Evolutionary conservation across 2,113 vertebrate genomes (phyloP), one percentile per base, ranked within the genome.

Genomic region (Oncorhynchus clarkii): DNA sequence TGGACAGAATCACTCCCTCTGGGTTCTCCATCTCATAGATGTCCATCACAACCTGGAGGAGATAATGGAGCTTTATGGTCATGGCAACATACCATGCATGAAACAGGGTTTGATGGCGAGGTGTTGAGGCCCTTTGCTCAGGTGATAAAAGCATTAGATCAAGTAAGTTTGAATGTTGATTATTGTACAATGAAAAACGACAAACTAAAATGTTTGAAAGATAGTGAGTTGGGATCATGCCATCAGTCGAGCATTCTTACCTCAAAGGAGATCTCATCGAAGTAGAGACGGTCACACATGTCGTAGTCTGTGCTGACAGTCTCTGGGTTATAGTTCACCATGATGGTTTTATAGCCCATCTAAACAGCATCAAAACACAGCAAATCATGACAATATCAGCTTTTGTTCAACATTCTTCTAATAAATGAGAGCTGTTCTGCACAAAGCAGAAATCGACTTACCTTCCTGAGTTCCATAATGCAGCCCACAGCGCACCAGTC

Each of bases 281-380:
- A 99, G 90, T 99, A 99, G 75, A 99, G 97, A 6, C 97, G 94
- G 89, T 99, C 93, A 0, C 98, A 99, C 97, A 99, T 98, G 87
- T 99, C 98, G 0, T 99, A 99, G 90, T 99, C 98, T 0, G 98
- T 99, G 87, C 98, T 99, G 80, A 99, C 97, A 0, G 98, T 99
- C 92, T 99, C 98, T 0, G 98, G 98, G 88, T 99, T 99, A 91
- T 97, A 99, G 92, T 99, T 99, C 84, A 99, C 96, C 98, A 99
- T 99, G 87, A 99, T 99, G 0, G 97, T 98, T 89, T 97, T 97
- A 83, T 94, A 99, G 9, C 97, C 97, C 96, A 99, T 96, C 98
- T 99, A 78, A 1, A 77, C 2, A 2, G 13, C 71, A 64, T 4
- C n/a, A 24, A 24, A n/a, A 49, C 26, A 27, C 4, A 27, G 9